A percentile compares a stretch with the other conserved stretches of the same genome.
These are phyloP conservation scores for Aelia acuminata DNA, from an alignment of 2,888 invertebrate species.

Conservation along the genomic window DNA sequence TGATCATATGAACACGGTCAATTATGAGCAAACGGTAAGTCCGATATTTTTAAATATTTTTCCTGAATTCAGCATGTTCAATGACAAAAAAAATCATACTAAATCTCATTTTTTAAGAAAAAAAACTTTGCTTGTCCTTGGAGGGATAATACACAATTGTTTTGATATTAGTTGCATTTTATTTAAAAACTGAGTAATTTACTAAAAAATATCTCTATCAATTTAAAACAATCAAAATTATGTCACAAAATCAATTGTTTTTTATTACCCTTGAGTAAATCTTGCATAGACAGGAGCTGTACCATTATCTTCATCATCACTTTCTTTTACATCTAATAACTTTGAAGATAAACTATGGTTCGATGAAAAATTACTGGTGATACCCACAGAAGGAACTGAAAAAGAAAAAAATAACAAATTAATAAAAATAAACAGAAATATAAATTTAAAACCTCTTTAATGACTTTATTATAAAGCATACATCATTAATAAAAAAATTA, in stretches of 20 bases:
- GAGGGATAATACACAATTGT: too few relatives aligned
- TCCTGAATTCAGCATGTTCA: too few relatives aligned
- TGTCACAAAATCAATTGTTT: not conserved
- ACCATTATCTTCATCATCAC: constrained; percentile 65
- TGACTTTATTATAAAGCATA: not conserved
- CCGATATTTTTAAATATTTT: too few relatives aligned
- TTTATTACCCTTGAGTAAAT: constrained; percentile 60
- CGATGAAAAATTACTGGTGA: constrained; percentile 14
- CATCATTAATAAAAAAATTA: not conserved
- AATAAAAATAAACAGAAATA: not conserved
- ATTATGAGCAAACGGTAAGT: too few relatives aligned
- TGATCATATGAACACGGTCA: too few relatives aligned
- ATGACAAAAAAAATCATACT: too few relatives aligned
- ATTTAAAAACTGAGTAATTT: too few relatives aligned
- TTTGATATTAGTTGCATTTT: too few relatives aligned
- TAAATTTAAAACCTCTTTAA: too few relatives aligned
- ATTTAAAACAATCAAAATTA: not conserved
- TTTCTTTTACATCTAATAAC: constrained; percentile 65
- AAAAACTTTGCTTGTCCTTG: too few relatives aligned
- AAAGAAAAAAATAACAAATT: not conserved
- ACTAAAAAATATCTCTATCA: not conserved
- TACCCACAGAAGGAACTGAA: not conserved
- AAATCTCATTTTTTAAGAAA: too few relatives aligned
- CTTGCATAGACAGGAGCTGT: constrained; percentile 61
- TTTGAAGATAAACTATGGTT: constrained; percentile 57